These are phyloP conservation scores for Pinna nobilis DNA, from an alignment of 1,140 invertebrate genomes.

Conservation along the genomic window DNA sequence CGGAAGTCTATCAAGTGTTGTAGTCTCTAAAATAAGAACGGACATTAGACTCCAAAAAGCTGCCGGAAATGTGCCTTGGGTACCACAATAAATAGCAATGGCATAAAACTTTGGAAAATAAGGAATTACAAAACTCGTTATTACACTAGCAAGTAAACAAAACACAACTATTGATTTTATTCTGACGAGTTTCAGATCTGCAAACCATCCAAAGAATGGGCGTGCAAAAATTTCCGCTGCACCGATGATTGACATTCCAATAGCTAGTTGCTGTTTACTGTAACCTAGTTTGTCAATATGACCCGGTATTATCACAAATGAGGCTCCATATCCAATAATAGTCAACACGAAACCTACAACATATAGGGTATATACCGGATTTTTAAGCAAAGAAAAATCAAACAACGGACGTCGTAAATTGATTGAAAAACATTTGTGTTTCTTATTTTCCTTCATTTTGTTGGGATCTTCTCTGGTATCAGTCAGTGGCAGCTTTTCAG, in stretches of 20 bases:
- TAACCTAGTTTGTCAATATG: conserved; percentile 7
- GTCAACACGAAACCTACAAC: conserved; percentile 3
- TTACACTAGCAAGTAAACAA: background rate
- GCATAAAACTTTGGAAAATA: background rate
- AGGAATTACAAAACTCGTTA: background rate
- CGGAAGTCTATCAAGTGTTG: conserved; percentile 8
- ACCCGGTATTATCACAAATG: conserved; percentile 10
- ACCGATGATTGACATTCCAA: conserved; percentile 1
- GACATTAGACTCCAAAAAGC: conserved; percentile 17
- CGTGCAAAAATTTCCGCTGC: conserved; percentile 9
- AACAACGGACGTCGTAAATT: background rate
- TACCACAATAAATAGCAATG: background rate
- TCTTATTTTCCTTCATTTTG: background rate
- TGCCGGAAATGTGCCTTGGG: conserved; percentile 6
- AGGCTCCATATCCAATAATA: conserved; percentile 14
- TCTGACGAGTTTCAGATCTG: conserved; percentile 4
- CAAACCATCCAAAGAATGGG: conserved; percentile 14
- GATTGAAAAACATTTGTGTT: background rate
- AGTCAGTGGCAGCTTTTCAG: too few relatives aligned
- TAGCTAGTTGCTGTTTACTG: background rate
- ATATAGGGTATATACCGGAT: conserved; percentile 2
- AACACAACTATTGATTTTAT: conserved; percentile 11
- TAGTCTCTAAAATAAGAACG: conserved; percentile 6
- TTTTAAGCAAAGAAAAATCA: conserved; percentile 12
- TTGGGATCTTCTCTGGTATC: too few relatives aligned